Percentiles rank a stretch among this genome's conserved stretches.
These are phyloP conservation scores for Glandiceps talaboti DNA, from an alignment of 53 echinoderm and acorn worm genomes.

Conservation along the genomic window DNA sequence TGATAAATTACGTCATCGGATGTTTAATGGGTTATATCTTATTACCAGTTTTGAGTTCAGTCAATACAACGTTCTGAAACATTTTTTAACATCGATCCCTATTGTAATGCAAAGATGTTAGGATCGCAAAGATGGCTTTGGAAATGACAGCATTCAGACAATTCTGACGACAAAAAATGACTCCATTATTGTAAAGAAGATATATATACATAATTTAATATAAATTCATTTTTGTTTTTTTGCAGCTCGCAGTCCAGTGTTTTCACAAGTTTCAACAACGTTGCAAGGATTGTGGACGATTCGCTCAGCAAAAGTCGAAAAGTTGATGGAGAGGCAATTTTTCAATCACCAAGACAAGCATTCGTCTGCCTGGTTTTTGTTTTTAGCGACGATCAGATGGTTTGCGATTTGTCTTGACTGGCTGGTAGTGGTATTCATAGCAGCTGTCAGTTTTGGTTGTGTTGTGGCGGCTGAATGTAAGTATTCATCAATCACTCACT, in stretches of 20 bases:
- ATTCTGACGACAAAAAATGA: not conserved
- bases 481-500: too few relatives aligned
- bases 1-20: too few relatives aligned
- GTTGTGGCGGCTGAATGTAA: constrained; percentile 37
- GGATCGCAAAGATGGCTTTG: too few relatives aligned
- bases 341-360: constrained; percentile 50
- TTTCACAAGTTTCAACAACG: constrained; percentile 73
- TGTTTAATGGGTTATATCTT: too few relatives aligned
- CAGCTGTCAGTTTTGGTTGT: constrained; percentile 37
- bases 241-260: constrained; percentile 86
- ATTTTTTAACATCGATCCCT: too few relatives aligned
- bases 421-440: constrained; percentile 47
- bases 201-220: not conserved
- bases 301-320: constrained; percentile 61
- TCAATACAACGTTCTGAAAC: too few relatives aligned
- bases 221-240: not conserved
- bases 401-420: constrained; percentile 78
- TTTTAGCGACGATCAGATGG: constrained; percentile 61
- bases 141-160: too few relatives aligned
- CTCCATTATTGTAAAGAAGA: not conserved
- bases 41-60: too few relatives aligned
- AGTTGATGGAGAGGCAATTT: constrained; percentile 36
- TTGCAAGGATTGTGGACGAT: constrained; percentile 71
- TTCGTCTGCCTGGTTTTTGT: constrained; percentile 80
- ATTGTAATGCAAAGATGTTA: too few relatives aligned